Conservation (phyloP, 2,797 vertebrate genomes). For the Pachyuromys duprasi region DNA sequence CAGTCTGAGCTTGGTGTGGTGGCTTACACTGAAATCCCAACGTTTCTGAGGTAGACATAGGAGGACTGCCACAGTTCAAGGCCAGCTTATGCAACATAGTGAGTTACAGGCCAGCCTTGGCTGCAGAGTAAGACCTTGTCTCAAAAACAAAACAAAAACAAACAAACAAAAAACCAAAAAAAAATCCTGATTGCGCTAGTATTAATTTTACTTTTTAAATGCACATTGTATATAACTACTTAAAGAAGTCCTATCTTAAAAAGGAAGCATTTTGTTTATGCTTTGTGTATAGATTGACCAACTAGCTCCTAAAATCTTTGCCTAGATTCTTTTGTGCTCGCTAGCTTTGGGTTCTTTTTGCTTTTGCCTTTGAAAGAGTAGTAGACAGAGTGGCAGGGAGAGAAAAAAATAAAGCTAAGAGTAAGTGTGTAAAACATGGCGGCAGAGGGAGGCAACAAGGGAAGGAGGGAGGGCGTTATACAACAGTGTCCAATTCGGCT, state of each 20-base stretch:
- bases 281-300: background rate
- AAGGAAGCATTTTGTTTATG: background rate
- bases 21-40: background rate
- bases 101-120: background rate
- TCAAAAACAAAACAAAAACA: background rate
- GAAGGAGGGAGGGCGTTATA: background rate
- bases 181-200: background rate
- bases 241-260: background rate
- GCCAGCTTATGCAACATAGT: background rate
- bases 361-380: background rate
- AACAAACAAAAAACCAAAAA: background rate
- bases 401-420: background rate
- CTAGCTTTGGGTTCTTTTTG: conserved; percentile 43
- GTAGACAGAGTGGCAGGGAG: background rate
- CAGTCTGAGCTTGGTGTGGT: background rate
- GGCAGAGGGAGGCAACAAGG: background rate
- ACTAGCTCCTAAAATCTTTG: background rate
- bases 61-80: background rate
- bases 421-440: background rate
- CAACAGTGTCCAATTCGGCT: background rate
- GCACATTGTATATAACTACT: background rate
- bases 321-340: background rate
- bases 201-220: conserved; percentile 26
- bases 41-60: background rate
- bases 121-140: background rate